Evolutionary conservation across 2,888 invertebrate species (phyloP).

Genomic region (Aleiodes alternator): DNA sequence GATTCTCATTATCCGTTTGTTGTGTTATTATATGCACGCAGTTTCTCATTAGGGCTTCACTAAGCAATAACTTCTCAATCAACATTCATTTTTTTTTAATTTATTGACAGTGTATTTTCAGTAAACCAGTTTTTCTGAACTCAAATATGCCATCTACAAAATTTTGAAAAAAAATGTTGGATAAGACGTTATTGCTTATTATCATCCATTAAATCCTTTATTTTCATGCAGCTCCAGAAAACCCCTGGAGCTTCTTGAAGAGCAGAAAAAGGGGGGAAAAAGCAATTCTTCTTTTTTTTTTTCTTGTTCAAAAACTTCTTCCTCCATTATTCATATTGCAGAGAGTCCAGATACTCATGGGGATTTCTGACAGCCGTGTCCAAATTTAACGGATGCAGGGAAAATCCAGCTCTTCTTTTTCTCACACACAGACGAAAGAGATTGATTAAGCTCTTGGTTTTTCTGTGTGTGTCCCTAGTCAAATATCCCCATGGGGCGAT

Average conservation of each 20-base stretch:
- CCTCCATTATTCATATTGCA: constrained; percentile 1
- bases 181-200: too few species aligned
- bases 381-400: constrained; percentile 31
- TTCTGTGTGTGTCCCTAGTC: constrained; percentile 7
- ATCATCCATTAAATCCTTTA: constrained; percentile 19
- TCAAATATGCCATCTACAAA: too few species aligned
- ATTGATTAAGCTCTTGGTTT: constrained; percentile 64
- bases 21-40: neutral
- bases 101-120: too few species aligned
- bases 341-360: neutral
- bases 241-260: neutral
- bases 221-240: neutral
- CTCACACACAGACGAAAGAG: constrained; percentile 51
- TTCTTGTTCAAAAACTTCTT: constrained; percentile 2
- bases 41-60: too few species aligned
- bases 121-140: too few species aligned
- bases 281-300: neutral
- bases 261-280: too few species aligned
- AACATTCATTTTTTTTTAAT: too few species aligned
- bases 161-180: too few species aligned
- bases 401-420: constrained; percentile 37
- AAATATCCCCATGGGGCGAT: constrained; percentile 20
- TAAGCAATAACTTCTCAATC: too few species aligned
- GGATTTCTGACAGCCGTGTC: constrained; percentile 17
- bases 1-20: constrained; percentile 1